Evolutionary conservation across 2,888 invertebrate genomes (phyloP), one percentile per base, ranked within the genome.

Genomic region (Tridacna crocea): DNA sequence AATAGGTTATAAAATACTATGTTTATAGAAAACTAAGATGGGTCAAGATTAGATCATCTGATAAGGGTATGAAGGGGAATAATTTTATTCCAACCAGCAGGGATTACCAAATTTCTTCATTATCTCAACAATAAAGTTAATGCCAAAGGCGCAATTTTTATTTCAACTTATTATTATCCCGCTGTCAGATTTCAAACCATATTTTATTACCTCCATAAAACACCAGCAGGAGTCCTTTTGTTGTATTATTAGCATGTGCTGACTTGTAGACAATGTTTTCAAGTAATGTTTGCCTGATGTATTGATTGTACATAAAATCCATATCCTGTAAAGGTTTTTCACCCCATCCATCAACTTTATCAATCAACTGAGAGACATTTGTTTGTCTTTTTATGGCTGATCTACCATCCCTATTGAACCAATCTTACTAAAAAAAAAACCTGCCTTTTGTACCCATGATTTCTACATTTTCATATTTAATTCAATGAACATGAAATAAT

Each of bases 341-440:
- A 55, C 65, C 27, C 24, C 74, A 73, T 77, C 77, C 66, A 74
- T 74, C 73, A 77, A 47, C 47, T 72, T 75, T 81, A 81, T 77
- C 77, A 77, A 77, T 81, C 74, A 74, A 81, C 70, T 70, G 77
- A 60, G 58, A 51, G 51, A 75, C n/a, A 46, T 75, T 73, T 77
- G 77, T 81, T 81, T 77, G 72, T 66, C 81, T 22, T 81, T 74
- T 77, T 77, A 77, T 72, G 26, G 51, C 48, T 51, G 15, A 55
- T 36, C 58, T 48, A 26, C 11, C 75, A 70, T 70, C 51, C 70
- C 70, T 68, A 70, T 70, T 73, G 61, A 51, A 63, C 61, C 46
- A 55, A 51, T 60, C 61, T 63, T 19, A 55, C 19, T 47, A 26
- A 27, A 27, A 46, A 27, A 46, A 22, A 46, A 19, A 24, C 19